These are phyloP conservation scores for Porites evermanni DNA, from an alignment of 92 coral and sea anemone genomes.

Conservation along the genomic window DNA sequence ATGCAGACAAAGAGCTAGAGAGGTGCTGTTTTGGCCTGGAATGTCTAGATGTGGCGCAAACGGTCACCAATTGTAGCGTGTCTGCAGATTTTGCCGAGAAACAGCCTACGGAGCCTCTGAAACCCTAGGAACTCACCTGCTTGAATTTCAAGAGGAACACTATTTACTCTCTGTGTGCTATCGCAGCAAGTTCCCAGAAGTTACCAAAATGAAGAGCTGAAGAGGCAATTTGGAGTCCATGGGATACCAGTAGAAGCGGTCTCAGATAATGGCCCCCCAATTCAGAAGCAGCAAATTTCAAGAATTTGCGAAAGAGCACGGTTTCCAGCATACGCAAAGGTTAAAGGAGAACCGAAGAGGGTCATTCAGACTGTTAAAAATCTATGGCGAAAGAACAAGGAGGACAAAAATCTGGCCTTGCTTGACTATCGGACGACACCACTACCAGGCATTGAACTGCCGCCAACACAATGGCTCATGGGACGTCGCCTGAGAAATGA, in stretches of 20 bases:
- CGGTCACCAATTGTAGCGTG: constrained; percentile 13
- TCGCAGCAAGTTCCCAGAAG: constrained; percentile 50
- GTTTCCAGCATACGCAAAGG: constrained; percentile 32
- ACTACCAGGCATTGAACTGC: constrained; percentile 39
- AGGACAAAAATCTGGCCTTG: constrained; percentile 48
- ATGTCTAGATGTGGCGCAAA: constrained; percentile 24
- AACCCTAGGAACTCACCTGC: constrained; percentile 33
- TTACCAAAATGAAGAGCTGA: constrained; percentile 31
- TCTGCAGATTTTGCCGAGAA: constrained; percentile 20
- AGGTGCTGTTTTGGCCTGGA: constrained; percentile 25
- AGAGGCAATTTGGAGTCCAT: constrained; percentile 28
- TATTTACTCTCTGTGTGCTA: constrained; percentile 37
- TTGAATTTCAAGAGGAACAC: constrained; percentile 27
- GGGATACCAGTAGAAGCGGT: constrained; percentile 42
- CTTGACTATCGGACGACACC: constrained; percentile 55
- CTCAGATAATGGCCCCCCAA: constrained; percentile 45
- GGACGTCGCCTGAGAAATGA: constrained; percentile 41
- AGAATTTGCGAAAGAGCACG: constrained; percentile 44
- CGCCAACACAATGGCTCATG: constrained; percentile 58
- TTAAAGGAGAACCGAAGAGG: constrained; percentile 35
- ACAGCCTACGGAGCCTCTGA: constrained; percentile 25
- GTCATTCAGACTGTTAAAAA: constrained; percentile 32
- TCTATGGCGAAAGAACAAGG: constrained; percentile 28
- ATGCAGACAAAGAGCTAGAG: constrained; percentile 38
- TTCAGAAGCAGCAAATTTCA: constrained; percentile 32